Base-by-base conservation (phyloP, 2,113 vertebrate genomes). In the Pitta sordida region DNA sequence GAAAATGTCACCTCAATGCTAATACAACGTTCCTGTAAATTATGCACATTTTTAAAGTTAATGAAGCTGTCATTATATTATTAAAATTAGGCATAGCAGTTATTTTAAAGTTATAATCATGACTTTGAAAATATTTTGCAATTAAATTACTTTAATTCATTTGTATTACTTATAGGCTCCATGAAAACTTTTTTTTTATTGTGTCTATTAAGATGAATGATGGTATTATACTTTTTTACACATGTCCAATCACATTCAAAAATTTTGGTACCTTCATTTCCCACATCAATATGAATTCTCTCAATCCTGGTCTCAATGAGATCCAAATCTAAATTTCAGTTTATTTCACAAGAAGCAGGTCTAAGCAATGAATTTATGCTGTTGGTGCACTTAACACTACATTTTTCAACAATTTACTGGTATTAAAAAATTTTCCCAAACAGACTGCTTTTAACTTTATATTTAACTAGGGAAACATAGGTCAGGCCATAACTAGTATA, bases 1-100 rank as follows among this genome's bases (percentile, higher is more conserved):
- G 76, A 59, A 95, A 96, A 93, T 68, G 86, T 90, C 77, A 88
- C 80, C 69, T 63, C 77, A 86, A 24, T 44, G 56, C 55, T 93
- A 96, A 83, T 71, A 90, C 41, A 90, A 90, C 39, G 14, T 86
- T 86, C 69, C 44, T 81, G 73, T 78, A 93, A 92, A 94, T 90
- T 86, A 93, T 84, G 83, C 44, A 90, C 73, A 96, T 92, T 94
- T 93, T 90, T 84, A 92, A 88, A 92, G 73, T 37, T 95, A 93
- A 95, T 94, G 83, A 92, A 94, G 76, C 60, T 86, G 86, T 83
- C 92, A 67, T 83, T 83, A 88, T 65, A 55, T 49, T 77, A 96
- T 84, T 93, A 94, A 90, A 93, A 92, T 90, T 91, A 74, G 73
- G 48, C 68, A 83, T 13, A 83, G 56, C 44, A 59, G 39, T 88